Base-by-base conservation (phyloP, 2,113 vertebrate species). In the Mystacornis crossleyi region DNA sequence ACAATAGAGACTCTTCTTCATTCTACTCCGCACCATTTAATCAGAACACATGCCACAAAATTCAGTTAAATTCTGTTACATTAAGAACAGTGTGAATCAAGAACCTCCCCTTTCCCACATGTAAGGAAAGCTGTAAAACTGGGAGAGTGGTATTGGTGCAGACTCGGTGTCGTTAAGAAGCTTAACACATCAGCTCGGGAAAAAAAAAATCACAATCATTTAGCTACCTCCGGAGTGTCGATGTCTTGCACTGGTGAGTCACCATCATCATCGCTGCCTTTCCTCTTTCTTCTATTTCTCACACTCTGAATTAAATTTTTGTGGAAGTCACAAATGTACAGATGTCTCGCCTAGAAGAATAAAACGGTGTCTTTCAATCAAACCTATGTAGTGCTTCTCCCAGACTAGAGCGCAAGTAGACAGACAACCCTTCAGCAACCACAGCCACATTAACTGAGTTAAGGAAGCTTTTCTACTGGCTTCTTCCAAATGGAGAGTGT, bases 291-390 rank as follows among this genome's bases (percentile, higher is more conserved):
- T 97, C 98, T 97, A 50, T 99, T 99, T 57, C 98, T 96, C 92
- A 99, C 98, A 47, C 98, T 98, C 95, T 99, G 98, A 95, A 99
- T 99, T 97, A 98, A 93, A 93, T 98, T 98, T 97, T 99, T 99
- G 96, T 98, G 98, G 96, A 98, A 98, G 93, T 99, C 98, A 81
- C 98, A 99, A 93, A 99, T 99, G 83, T 99, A 99, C 85, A 99
- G 98, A 95, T 99, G 98, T 33, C 98, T 98, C 38, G 98, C 98
- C 98, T 99, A 77, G 34, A 97, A 97, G 36, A 96, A 50, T 43
- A 92, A 95, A 18, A 91, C 24, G 5, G 62, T 2, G 9, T 87
- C 96, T 95, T 60, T 95, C 75, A 94, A 38, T 81, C 40, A 74
- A 70, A 72, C 7, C 57, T 73, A 24, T 0, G 5, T 1, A 40